Base-by-base conservation (phyloP, 2,888 invertebrate species). In the Stenoptilia bipunctidactyla region DNA sequence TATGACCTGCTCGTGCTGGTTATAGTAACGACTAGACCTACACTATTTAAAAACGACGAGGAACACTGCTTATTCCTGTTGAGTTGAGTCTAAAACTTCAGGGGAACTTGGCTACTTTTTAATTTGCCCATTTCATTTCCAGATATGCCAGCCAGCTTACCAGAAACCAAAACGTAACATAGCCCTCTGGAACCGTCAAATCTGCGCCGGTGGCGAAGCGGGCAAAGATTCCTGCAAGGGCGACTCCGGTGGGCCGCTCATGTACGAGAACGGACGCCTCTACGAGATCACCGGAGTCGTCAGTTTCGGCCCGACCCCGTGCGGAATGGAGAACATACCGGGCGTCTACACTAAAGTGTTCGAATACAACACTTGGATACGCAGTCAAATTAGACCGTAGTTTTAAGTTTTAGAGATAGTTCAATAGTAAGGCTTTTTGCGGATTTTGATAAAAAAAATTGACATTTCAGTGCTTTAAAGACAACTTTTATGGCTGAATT, bases 241-340 rank as follows among this genome's bases (percentile, higher is more conserved):
- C 0, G 89, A 89, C 52, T 88, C 88, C 25, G 90, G 90, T 0
- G 90, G 90, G 0, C 89, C 90, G 0, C 68, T 90, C 1, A 88
- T 88, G 83, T 59, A 57, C 9, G 58, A 70, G 6, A 63, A 59
- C 14, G 54, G 49, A 3, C 53, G 53, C 6, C 46, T 41, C 1
- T 60, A 58, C 13, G 73, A 74, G 34, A 53, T 61, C 0, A 43
- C 60, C 0, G 90, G 90, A 0, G 64, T 90, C 2, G 89, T 89
- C 10, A 90, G 89, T 9, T 89, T 87, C 49, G 90, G 90, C 1
- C 87, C 88, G 0, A 72, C 77, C 0, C 85, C 85, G 0, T 90
- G 90, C 51, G 90, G 89, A 0, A 75, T 77, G 55, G 61, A 67
- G 13, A 76, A 84, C 25, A 83, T 87, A 64, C 89, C 90, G 0